These are phyloP conservation scores for Eptatretus burgeri DNA, from an alignment of 2,113 vertebrate genomes.

Conservation along the genomic window DNA sequence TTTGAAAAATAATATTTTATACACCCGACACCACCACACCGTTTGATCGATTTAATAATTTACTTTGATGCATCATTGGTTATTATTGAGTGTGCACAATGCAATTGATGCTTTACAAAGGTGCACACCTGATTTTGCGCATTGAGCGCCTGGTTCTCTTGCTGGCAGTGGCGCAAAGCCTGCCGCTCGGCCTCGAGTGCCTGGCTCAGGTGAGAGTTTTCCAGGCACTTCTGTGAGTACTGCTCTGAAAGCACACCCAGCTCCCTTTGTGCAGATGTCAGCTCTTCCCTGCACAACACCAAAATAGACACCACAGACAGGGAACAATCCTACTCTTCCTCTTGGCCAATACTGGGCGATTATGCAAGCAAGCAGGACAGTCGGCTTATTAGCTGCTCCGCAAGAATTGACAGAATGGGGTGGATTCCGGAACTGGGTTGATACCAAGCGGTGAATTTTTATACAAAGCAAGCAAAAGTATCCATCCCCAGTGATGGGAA, in stretches of 20 bases:
- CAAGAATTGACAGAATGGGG: no score
- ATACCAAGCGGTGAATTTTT: no score
- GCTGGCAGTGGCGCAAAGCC: constrained; percentile 32
- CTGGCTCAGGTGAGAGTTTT: constrained; percentile 35
- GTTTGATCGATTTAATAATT: not conserved
- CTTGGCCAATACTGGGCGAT: no score
- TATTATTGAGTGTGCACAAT: no score
- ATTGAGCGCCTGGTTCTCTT: constrained; percentile 40
- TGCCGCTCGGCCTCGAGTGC: constrained; percentile 35
- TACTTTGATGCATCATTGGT: no score
- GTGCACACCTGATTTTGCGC: constrained; percentile 30
- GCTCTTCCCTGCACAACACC: constrained; percentile 22
- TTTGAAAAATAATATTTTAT: not conserved
- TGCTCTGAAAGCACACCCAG: constrained; percentile 37
- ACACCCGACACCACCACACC: not conserved
- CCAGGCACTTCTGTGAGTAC: constrained; percentile 39
- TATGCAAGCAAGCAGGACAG: no score
- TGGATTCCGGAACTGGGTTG: no score
- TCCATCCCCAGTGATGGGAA: no score
- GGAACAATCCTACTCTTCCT: not conserved
- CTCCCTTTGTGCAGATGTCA: constrained; percentile 30
- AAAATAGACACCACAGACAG: constrained; percentile 9
- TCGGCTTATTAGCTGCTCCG: no score
- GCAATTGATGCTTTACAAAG: not conserved
- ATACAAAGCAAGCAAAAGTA: no score